Evolutionary conservation across 1,140 invertebrate genomes (phyloP), one percentile per base, ranked within the genome.

Genomic region (Panulirus ornatus): DNA sequence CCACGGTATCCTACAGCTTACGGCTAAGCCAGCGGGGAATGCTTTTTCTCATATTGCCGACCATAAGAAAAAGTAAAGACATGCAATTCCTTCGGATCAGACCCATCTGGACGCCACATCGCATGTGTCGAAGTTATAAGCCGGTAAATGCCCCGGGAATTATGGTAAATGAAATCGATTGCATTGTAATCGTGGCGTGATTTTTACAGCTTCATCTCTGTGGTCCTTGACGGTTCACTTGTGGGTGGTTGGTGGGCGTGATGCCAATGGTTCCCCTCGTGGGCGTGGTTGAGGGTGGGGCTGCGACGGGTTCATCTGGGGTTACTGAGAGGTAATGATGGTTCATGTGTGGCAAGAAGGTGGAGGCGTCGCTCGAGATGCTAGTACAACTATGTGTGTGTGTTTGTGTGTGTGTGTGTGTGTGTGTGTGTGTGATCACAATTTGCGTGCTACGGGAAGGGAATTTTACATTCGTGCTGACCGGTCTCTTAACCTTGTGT

Each of bases 151-250:
- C 70, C 8, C 30, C 47, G 63, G 42, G 83, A 85, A 85, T 85
- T 85, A 85, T 85, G 83, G 83, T 75, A 71, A 85, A 73, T 73
- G 83, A 47, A 85, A 85, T 85, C 83, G 83, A 85, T 85, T 71
- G 83, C 66, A 85, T 85, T 85, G 83, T 75, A 73, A 85, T 47
- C 44, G 42, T 16, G 42, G 22, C 63, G 47, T 71, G 70, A 84
- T 85, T 85, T 85, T 85, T 85, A 66, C 70, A 66, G 70, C 70
- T 85, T 85, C 75, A 75, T 85, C 83, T 73, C 27, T 44, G 27
- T 51, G 82, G 27, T 6, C 58, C 38, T 22, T 42, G 76, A 51
- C 44, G 30, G 47, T 66, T 47, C 34, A 36, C 36, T 44, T 84
- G n/a, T 1, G 11, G 76, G 44, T n/a, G 76, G 40, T 30, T 58